Evolutionary conservation across 2,888 invertebrate genomes (phyloP).

Genomic region (Ommatoiulus sabulosus): DNA sequence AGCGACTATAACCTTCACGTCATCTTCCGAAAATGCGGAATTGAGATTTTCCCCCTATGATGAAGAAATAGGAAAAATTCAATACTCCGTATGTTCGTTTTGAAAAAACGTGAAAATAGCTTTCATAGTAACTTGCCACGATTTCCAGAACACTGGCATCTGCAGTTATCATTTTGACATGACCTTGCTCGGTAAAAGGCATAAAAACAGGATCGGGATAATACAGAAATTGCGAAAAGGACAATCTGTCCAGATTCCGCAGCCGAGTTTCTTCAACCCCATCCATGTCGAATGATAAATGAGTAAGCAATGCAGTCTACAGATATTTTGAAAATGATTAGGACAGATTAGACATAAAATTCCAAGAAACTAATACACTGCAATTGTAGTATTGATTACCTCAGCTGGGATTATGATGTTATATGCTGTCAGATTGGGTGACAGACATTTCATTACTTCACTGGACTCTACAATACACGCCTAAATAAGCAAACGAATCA

Average conservation of each 20-base stretch:
- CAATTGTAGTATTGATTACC: constrained; percentile 31
- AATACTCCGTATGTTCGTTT: neutral
- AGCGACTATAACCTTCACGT: constrained; percentile 59
- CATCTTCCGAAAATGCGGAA: constrained; percentile 58
- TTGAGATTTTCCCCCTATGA: constrained; percentile 60
- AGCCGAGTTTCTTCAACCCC: constrained; percentile 63
- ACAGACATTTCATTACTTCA: constrained; percentile 63
- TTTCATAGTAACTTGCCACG: constrained; percentile 61
- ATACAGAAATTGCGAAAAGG: constrained; percentile 64
- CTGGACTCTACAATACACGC: constrained; percentile 58
- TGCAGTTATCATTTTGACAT: constrained; percentile 62
- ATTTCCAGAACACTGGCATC: constrained; percentile 63
- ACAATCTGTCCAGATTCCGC: constrained; percentile 60
- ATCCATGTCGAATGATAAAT: constrained; percentile 66
- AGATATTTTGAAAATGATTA: constrained; percentile 6
- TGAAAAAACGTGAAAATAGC: neutral
- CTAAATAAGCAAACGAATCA: neutral
- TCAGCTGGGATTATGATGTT: constrained; percentile 60
- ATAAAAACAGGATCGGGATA: constrained; percentile 65
- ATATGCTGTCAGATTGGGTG: constrained; percentile 59
- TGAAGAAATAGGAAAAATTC: neutral
- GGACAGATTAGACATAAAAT: neutral
- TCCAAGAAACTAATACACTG: neutral
- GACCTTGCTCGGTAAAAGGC: constrained; percentile 62
- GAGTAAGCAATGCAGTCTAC: constrained; percentile 61